Conservation (phyloP, 2,888 invertebrate genomes). For the Caenorhabditis angaria region DNA sequence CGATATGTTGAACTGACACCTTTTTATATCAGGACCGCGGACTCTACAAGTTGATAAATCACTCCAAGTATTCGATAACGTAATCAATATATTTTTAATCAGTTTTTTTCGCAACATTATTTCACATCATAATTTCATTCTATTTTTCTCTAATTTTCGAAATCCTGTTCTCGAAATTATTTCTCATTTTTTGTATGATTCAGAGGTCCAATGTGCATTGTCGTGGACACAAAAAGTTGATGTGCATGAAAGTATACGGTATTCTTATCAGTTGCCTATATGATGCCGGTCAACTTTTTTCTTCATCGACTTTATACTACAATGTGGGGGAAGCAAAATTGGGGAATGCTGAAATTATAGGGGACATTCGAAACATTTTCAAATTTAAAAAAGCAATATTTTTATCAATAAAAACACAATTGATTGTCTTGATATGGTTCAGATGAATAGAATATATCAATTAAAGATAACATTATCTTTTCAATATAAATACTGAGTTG, state of each 20-base stretch:
- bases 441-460: constrained; percentile 34
- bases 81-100: constrained; percentile 10
- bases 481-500: constrained; percentile 36
- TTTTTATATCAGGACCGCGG: constrained; percentile 1
- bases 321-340: neutral
- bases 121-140: neutral
- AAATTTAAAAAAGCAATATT: neutral
- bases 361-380: neutral
- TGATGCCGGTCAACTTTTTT: neutral
- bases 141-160: no score
- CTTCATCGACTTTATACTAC: neutral
- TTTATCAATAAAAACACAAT: constrained; percentile 28
- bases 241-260: neutral
- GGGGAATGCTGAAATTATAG: neutral
- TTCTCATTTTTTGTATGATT: neutral
- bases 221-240: neutral
- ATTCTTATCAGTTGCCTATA: constrained; percentile 10
- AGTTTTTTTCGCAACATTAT: constrained; percentile 9
- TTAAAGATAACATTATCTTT: constrained; percentile 45
- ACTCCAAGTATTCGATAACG: constrained; percentile 26
- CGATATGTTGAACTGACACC: neutral
- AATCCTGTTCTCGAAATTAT: no score
- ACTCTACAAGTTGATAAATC: constrained; percentile 22
- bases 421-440: constrained; percentile 26
- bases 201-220: constrained; percentile 26